phyloP scores from a whole-genome alignment of 2,888 invertebrate genomes.

The Epistrophella euchroma region DNA sequence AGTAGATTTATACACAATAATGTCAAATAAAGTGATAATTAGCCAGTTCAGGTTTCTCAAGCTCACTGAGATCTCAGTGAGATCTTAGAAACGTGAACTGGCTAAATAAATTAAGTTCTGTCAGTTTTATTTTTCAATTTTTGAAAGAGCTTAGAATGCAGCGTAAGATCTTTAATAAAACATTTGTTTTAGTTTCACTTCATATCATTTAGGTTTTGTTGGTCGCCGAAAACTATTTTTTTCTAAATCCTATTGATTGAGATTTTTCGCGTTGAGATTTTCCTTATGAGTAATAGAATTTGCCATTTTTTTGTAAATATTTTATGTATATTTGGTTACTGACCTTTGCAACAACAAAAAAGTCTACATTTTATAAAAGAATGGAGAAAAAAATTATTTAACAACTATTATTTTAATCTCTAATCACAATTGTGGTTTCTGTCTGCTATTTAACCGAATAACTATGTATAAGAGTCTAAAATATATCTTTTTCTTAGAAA shows the following conservation, averaged over 20 bases:
- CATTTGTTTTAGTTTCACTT: too few species aligned
- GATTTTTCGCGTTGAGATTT: background rate
- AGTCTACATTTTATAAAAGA: constrained; percentile 16
- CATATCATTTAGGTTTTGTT: too few species aligned
- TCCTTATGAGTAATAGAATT: background rate
- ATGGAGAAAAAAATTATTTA: constrained; percentile 21
- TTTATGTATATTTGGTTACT: constrained; percentile 64
- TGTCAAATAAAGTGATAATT: constrained; percentile 3
- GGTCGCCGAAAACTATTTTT: too few species aligned
- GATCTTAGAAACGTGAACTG: too few species aligned
- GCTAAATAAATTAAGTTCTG: background rate
- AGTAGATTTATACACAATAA: constrained; percentile 69
- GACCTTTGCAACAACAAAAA: constrained; percentile 51
- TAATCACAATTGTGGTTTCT: constrained; percentile 31
- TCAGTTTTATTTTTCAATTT: background rate
- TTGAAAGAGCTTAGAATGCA: too few species aligned
- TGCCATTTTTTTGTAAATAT: constrained; percentile 39
- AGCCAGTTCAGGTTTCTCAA: too few species aligned
- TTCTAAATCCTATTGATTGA: too few species aligned
- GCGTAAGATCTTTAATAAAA: too few species aligned
- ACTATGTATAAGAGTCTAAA: constrained; percentile 52
- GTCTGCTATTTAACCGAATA: constrained; percentile 36
- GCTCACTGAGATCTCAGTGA: too few species aligned
- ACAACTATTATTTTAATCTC: constrained; percentile 46
- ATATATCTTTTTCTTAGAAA: constrained; percentile 48